Conservation (phyloP, 2,113 vertebrate genomes). For the Pedetes capensis region DNA sequence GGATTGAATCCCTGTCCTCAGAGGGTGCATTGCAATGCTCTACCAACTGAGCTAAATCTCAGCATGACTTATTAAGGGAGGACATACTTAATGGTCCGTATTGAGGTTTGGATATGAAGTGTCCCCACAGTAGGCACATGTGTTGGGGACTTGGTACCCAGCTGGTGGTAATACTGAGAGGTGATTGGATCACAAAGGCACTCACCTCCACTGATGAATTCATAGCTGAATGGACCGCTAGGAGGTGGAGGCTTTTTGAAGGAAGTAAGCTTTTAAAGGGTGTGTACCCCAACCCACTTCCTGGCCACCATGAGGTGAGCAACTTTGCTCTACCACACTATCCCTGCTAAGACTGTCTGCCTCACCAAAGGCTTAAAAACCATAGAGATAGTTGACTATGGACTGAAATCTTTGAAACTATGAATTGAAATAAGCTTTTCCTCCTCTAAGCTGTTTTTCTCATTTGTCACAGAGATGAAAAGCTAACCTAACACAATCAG, state of each 20-base stretch:
- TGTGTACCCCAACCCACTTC: background rate
- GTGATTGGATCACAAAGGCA: background rate
- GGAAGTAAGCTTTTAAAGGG: background rate
- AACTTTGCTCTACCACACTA: background rate
- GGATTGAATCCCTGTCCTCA: no score
- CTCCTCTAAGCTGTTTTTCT: background rate
- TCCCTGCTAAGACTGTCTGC: background rate
- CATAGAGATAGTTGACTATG: background rate
- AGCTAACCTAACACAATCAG: background rate
- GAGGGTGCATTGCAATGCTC: no score
- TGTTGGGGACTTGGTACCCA: background rate
- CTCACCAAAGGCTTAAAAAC: background rate
- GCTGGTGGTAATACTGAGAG: no score
- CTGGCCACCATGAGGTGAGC: background rate
- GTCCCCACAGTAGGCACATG: no score
- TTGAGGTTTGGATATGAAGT: background rate
- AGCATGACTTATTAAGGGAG: no score
- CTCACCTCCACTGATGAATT: background rate
- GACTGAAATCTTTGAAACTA: background rate
- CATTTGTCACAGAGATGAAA: background rate
- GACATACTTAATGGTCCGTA: background rate
- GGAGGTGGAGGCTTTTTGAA: background rate
- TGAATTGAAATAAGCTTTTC: background rate
- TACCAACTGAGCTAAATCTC: no score
- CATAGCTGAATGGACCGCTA: background rate